phyloP scores from a whole-genome alignment of 2,113 vertebrate species.

The Rhinogobius similis region DNA sequence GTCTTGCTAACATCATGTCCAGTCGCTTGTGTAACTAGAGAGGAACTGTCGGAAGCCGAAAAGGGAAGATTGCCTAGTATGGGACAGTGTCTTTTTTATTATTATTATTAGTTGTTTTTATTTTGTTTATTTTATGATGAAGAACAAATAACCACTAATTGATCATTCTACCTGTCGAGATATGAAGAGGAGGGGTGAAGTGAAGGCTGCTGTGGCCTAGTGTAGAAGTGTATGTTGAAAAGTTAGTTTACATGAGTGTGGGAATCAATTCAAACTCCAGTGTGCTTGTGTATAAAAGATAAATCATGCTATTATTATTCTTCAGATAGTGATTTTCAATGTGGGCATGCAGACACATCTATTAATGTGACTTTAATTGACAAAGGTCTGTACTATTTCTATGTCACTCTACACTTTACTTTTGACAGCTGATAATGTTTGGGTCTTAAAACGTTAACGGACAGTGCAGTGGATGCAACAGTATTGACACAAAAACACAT shows the following conservation, averaged over 20 bases:
- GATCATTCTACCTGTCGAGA: constrained; percentile 51
- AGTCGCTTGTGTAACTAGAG: constrained; percentile 39
- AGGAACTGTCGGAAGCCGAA: constrained; percentile 27
- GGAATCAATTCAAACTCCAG: constrained; percentile 58
- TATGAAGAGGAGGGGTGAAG: constrained; percentile 41
- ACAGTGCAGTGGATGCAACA: constrained; percentile 13
- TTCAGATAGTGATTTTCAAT: constrained; percentile 64
- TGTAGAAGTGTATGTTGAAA: constrained; percentile 55
- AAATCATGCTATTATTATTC: constrained; percentile 65
- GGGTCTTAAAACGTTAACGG: constrained; percentile 28
- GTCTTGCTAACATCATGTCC: constrained; percentile 57
- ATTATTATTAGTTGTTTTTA: constrained; percentile 4
- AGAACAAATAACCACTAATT: constrained; percentile 70
- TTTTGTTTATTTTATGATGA: constrained; percentile 40
- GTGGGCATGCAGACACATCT: constrained; percentile 76
- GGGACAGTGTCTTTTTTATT: constrained; percentile 42
- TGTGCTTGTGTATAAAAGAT: constrained; percentile 61
- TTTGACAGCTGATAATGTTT: constrained; percentile 50
- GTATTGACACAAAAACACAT: constrained; percentile 44
- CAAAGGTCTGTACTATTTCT: constrained; percentile 67
- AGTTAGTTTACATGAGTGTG: constrained; percentile 63
- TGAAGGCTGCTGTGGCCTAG: constrained; percentile 50
- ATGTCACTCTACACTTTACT: constrained; percentile 58
- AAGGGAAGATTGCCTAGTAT: constrained; percentile 41
- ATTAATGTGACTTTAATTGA: constrained; percentile 71